Conservation (phyloP, 2,113 vertebrate genomes). For the Sardina pilchardus region DNA sequence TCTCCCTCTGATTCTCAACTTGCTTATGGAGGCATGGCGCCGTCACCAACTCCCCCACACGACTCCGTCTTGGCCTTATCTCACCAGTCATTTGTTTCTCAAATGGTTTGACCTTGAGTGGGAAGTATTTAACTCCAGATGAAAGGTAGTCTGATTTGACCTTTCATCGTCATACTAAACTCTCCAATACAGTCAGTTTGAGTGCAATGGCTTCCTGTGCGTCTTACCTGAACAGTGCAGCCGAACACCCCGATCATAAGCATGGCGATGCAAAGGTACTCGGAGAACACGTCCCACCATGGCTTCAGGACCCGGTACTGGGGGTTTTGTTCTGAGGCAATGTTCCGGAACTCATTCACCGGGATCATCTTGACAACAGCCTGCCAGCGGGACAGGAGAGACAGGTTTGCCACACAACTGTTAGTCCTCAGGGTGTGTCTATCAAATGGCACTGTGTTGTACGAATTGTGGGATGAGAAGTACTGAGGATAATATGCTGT, state of each 20-base stretch:
- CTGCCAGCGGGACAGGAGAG: slow-evolving; percentile 3
- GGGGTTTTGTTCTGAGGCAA: slow-evolving; percentile 75
- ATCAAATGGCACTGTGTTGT: neutral
- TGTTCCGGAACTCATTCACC: slow-evolving; percentile 82
- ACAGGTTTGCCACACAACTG: neutral
- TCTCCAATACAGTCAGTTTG: neutral
- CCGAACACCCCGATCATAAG: slow-evolving; percentile 91
- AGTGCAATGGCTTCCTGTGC: neutral
- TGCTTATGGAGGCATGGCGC: neutral
- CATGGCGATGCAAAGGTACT: slow-evolving; percentile 86
- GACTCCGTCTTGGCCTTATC: neutral
- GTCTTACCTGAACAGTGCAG: slow-evolving; percentile 83
- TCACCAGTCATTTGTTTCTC: neutral
- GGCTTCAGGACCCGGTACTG: slow-evolving; percentile 85
- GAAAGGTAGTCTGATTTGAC: neutral
- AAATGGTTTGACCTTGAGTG: neutral
- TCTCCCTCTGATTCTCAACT: neutral
- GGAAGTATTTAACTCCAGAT: neutral
- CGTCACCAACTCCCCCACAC: neutral
- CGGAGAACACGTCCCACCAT: slow-evolving; percentile 90
- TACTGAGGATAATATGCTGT: neutral
- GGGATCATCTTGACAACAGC: slow-evolving; percentile 80
- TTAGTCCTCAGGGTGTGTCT: neutral
- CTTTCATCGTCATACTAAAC: neutral
- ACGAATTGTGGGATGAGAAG: neutral